Evolutionary conservation across 2,888 invertebrate species (phyloP).

Genomic region (Epistrophe eligans): DNA sequence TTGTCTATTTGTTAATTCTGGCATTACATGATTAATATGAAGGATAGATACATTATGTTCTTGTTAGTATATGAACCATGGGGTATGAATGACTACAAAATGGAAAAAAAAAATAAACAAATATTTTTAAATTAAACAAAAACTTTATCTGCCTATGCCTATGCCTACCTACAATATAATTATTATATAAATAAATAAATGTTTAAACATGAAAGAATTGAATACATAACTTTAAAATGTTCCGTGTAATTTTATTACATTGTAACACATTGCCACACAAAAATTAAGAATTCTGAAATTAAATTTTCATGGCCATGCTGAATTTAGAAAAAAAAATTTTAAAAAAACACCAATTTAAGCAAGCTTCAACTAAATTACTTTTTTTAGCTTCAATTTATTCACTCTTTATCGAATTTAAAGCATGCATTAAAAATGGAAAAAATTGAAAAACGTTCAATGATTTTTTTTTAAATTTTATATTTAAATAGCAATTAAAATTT

Average conservation of each 20-base stretch:
- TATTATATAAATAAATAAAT: background rate
- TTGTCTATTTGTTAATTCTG: slow-evolving; percentile 3
- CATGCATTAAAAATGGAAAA: too few relatives aligned
- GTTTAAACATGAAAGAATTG: background rate
- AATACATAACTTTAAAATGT: background rate
- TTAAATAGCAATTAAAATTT: too few relatives aligned
- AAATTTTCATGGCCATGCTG: background rate
- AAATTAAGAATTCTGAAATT: background rate
- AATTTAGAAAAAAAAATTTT: background rate
- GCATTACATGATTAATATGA: slow-evolving; percentile 25
- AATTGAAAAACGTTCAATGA: too few relatives aligned
- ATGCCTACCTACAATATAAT: background rate
- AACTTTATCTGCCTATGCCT: background rate
- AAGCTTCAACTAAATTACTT: background rate
- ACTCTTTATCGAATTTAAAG: too few relatives aligned
- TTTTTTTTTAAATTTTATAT: too few relatives aligned
- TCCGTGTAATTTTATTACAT: background rate
- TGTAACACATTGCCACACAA: background rate
- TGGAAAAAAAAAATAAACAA: background rate
- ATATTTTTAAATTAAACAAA: background rate
- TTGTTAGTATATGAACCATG: slow-evolving; percentile 49
- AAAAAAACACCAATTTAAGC: background rate
- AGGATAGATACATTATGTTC: slow-evolving; percentile 8
- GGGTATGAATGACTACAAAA: slow-evolving; percentile 10
- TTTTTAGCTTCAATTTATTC: background rate